Evolutionary conservation across 2,888 invertebrate species (phyloP).

Genomic region (Acheta domesticus): DNA sequence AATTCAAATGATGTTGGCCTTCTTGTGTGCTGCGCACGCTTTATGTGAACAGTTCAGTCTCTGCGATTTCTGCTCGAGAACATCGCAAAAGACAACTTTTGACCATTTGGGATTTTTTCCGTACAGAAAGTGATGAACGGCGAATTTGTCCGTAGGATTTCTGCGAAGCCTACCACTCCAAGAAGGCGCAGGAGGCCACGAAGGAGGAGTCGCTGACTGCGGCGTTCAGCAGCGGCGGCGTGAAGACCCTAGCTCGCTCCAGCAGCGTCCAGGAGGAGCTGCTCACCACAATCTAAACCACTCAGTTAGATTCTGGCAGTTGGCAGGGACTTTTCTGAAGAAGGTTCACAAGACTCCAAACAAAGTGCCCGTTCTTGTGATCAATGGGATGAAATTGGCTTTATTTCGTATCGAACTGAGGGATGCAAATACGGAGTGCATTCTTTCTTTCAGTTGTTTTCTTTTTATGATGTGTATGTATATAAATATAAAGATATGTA

Average conservation of each 20-base stretch:
- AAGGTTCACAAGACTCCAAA: background rate
- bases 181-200: constrained; percentile 60
- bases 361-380: background rate
- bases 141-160: constrained; percentile 59
- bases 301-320: background rate
- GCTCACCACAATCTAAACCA: constrained; percentile 49
- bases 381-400: background rate
- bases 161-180: constrained; percentile 73
- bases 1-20: too few species aligned
- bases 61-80: too few species aligned
- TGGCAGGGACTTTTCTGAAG: background rate
- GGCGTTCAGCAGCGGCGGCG: constrained; percentile 56
- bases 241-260: constrained; percentile 61
- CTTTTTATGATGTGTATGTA: background rate
- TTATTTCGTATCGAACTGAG: background rate
- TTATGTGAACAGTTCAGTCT: too few species aligned
- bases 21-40: too few species aligned
- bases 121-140: too few species aligned
- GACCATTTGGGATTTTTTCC: too few species aligned
- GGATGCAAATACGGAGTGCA: constrained; percentile 18
- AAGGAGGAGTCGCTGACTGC: constrained; percentile 56
- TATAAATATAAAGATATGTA: background rate
- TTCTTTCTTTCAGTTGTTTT: background rate
- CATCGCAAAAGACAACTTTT: too few species aligned
- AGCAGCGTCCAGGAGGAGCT: constrained; percentile 84